Evolutionary conservation across 1,140 invertebrate species (phyloP).

Genomic region (Drosophila busckii): DNA sequence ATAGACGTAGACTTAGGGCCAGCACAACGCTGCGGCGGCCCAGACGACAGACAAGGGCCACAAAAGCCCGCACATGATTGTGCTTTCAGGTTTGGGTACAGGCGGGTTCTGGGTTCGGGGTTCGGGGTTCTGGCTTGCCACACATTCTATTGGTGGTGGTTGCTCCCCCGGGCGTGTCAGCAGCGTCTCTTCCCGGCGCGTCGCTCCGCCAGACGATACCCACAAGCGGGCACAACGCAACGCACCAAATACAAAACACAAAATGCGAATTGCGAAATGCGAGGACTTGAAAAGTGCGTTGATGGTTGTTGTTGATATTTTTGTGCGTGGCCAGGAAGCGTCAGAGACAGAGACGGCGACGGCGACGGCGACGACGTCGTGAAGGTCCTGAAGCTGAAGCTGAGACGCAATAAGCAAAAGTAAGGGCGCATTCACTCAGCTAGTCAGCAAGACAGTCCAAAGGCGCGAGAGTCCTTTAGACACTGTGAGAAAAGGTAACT

Average conservation of each 20-base stretch:
- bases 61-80: conserved; percentile 30
- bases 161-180: conserved; percentile 27
- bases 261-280: conserved; percentile 42
- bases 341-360: conserved; percentile 19
- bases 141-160: conserved; percentile 37
- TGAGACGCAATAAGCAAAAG: conserved; percentile 46
- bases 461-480: conserved; percentile 18
- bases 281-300: conserved; percentile 71
- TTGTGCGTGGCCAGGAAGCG: conserved; percentile 73
- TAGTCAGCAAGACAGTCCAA: conserved; percentile 13
- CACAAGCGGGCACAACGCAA: conserved; percentile 51
- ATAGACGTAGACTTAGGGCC: conserved; percentile 4
- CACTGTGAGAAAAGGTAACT: too few species aligned
- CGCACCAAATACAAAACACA: conserved; percentile 58
- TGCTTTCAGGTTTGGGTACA: neutral
- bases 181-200: conserved; percentile 21
- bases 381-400: conserved; percentile 44
- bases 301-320: too few species aligned
- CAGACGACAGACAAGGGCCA: conserved; percentile 30
- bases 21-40: conserved; percentile 18
- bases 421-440: conserved; percentile 4
- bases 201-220: conserved; percentile 71
- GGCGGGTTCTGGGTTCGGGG: neutral
- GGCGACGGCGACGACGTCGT: too few species aligned
- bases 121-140: conserved; percentile 1